Conservation (phyloP, 2,797 vertebrate genomes). For the Schizothorax lantsangensis region DNA sequence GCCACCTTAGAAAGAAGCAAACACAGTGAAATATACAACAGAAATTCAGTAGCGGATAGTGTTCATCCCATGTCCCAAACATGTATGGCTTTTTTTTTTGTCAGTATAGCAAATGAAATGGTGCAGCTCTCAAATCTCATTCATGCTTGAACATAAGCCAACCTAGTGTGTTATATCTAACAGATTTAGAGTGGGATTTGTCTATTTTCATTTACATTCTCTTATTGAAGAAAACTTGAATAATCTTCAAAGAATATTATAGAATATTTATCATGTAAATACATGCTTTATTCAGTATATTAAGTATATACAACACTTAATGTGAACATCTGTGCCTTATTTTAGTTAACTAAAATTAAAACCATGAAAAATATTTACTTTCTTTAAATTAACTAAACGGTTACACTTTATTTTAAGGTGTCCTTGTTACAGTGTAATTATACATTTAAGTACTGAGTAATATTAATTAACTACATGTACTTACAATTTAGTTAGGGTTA, state of each 20-base stretch:
- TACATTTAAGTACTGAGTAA: too few species aligned
- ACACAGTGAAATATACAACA: neutral
- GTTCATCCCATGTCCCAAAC: neutral
- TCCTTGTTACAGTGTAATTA: too few species aligned
- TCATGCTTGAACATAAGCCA: neutral
- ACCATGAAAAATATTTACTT: too few species aligned
- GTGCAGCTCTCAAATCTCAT: neutral
- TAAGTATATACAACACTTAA: neutral
- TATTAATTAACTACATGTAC: too few species aligned
- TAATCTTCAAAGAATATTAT: neutral
- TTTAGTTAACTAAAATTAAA: too few species aligned
- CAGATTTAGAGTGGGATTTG: neutral
- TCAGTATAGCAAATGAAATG: neutral
- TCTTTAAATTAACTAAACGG: too few species aligned
- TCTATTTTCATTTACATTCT: neutral
- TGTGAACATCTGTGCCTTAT: neutral
- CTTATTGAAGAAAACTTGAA: neutral
- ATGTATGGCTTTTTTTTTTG: too few species aligned
- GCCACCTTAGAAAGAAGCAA: conserved; percentile 67
- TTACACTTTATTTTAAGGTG: too few species aligned
- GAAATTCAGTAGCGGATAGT: neutral
- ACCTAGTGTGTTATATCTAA: neutral
- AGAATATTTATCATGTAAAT: neutral
- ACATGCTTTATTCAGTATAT: too few species aligned
- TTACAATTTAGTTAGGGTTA: too few species aligned